Evolutionary conservation across 2,113 vertebrate genomes (phyloP).

Genomic region (Emydocephalus ijimae): DNA sequence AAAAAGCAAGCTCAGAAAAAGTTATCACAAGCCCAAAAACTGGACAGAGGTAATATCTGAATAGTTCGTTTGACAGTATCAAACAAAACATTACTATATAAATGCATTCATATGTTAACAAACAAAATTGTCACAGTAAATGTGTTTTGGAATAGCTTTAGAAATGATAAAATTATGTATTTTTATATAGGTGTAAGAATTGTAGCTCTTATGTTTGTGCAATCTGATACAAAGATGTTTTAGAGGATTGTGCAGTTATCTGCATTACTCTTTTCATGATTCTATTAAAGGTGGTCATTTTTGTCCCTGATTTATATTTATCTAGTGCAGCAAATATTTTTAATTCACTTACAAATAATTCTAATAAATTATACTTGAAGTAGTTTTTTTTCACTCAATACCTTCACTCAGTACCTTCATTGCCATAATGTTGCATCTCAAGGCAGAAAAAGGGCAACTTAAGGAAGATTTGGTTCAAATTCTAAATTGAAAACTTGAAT

Average conservation of each 20-base stretch:
- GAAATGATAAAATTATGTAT: neutral
- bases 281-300: neutral
- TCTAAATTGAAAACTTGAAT: neutral
- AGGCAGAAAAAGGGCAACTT: neutral
- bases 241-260: neutral
- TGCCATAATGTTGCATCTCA: neutral
- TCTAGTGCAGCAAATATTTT: neutral
- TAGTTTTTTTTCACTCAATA: neutral
- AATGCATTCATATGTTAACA: fast-evolving
- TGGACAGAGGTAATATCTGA: conserved; percentile 79
- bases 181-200: neutral
- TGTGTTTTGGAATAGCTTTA: neutral
- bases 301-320: neutral
- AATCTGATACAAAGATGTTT: neutral
- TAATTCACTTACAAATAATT: neutral
- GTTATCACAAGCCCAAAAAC: conserved; percentile 70
- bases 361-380: neutral
- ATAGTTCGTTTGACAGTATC: neutral
- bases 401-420: neutral
- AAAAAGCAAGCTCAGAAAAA: conserved; percentile 74
- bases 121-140: neutral
- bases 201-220: neutral
- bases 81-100: neutral
- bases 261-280: neutral
- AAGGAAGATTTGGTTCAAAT: neutral